Evolutionary conservation across 2,888 invertebrate species (phyloP).

Genomic region (Drosophila paranaensis): DNA sequence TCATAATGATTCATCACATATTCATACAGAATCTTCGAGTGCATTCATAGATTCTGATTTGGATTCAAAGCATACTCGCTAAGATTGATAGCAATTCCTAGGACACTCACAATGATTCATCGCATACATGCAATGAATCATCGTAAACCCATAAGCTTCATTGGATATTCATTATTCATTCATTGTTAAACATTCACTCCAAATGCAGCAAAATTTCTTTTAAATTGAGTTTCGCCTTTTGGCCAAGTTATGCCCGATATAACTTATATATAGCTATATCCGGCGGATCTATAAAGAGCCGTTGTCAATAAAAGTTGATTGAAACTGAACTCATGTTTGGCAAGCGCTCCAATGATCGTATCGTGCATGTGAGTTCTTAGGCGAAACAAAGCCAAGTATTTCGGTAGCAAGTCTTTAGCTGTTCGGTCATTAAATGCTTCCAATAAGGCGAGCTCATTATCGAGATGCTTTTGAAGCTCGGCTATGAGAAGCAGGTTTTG

Average conservation of each 20-base stretch:
- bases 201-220: conserved; percentile 9
- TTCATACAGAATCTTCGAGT: no score
- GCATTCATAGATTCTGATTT: no score
- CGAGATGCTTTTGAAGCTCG: background rate
- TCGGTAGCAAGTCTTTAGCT: conserved; percentile 2
- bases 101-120: background rate
- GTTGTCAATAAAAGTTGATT: conserved; percentile 6
- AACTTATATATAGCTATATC: conserved; percentile 1
- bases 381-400: conserved; percentile 1
- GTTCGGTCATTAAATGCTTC: conserved; percentile 3
- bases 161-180: conserved; percentile 9
- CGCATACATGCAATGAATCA: background rate
- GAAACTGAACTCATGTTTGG: conserved; percentile 2
- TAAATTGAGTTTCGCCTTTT: conserved; percentile 22
- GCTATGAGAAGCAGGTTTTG: background rate
- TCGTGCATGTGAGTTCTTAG: conserved; percentile 1
- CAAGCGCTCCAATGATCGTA: conserved; percentile 2
- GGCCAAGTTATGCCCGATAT: background rate
- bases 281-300: conserved; percentile 2
- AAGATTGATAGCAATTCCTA: no score
- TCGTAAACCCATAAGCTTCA: background rate
- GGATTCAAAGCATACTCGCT: no score
- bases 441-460: conserved; percentile 9
- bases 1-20: no score
- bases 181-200: conserved; percentile 1